phyloP scores from a whole-genome alignment of 2,888 invertebrate species.

The Alcis repandata region DNA sequence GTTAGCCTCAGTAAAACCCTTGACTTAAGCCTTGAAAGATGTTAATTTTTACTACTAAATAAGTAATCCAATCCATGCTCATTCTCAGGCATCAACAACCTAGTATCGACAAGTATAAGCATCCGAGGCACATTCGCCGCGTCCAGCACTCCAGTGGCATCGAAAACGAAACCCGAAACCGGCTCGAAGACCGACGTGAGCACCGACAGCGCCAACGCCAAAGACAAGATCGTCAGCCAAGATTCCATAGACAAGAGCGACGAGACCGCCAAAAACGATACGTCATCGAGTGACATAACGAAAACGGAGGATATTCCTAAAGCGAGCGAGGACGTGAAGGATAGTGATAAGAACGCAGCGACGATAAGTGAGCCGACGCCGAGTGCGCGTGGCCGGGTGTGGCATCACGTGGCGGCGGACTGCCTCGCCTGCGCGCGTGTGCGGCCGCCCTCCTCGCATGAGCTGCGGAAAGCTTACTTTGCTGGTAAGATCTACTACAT shows the following conservation, averaged over 20 bases:
- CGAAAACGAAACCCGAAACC: conserved; percentile 43
- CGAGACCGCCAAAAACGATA: conserved; percentile 45
- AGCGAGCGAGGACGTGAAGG: conserved; percentile 29
- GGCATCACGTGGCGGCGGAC: conserved; percentile 70
- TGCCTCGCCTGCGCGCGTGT: conserved; percentile 78
- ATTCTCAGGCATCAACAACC: conserved; percentile 42
- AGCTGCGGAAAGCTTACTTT: conserved; percentile 81
- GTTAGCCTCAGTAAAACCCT: no score
- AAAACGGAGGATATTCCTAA: conserved; percentile 40
- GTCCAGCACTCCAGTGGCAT: conserved; percentile 33
- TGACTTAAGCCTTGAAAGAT: no score
- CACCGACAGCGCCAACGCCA: conserved; percentile 48
- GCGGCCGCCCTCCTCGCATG: conserved; percentile 76
- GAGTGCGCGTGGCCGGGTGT: conserved; percentile 47
- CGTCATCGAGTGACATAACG: conserved; percentile 37
- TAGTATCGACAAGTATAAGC: conserved; percentile 37
- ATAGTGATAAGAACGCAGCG: conserved; percentile 32
- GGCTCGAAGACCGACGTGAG: conserved; percentile 41
- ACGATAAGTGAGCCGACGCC: conserved; percentile 13
- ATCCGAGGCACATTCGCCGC: conserved; percentile 40
- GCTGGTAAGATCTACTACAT: conserved; percentile 61
- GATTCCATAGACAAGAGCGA: conserved; percentile 42
- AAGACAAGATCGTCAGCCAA: conserved; percentile 52
- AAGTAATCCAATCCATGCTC: no score
- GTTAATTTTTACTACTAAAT: no score